phyloP scores from a whole-genome alignment of 1,140 invertebrate genomes.

The Palaemon carinicauda region DNA sequence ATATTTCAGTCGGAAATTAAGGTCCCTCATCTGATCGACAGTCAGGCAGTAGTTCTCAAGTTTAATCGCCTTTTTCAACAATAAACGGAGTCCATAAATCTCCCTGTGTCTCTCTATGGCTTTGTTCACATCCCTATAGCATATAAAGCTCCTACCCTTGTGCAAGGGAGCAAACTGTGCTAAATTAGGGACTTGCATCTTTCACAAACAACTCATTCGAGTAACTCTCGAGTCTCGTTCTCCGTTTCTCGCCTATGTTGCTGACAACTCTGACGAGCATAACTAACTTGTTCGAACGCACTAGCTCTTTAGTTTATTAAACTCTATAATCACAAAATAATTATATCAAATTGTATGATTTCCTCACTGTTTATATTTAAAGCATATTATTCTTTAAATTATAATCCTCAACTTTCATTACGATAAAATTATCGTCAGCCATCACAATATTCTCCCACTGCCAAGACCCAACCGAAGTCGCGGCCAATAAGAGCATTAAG shows the following conservation, averaged over 20 bases:
- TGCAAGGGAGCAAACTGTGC: conserved; percentile 50
- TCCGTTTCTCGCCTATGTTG: neutral
- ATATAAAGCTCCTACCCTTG: conserved; percentile 50
- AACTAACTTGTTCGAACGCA: too few species aligned
- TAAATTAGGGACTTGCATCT: conserved; percentile 46
- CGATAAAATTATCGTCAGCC: too few species aligned
- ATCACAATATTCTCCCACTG: too few species aligned
- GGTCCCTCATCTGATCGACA: conserved; percentile 50
- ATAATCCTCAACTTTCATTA: too few species aligned
- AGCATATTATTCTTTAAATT: too few species aligned
- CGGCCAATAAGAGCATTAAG: too few species aligned
- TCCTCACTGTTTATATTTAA: too few species aligned
- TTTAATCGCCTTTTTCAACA: conserved; percentile 57
- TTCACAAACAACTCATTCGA: conserved; percentile 2
- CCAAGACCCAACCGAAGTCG: too few species aligned
- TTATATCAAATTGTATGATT: too few species aligned
- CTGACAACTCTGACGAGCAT: too few species aligned
- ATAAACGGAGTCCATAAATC: conserved; percentile 51
- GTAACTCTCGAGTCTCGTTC: neutral
- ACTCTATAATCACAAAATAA: too few species aligned
- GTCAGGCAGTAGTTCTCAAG: conserved; percentile 57
- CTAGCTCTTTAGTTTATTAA: too few species aligned
- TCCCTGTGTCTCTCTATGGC: conserved; percentile 59
- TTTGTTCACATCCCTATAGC: conserved; percentile 58
- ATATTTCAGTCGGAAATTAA: conserved; percentile 59